These are phyloP conservation scores for Galeopsomyia nigrocyanea DNA, from an alignment of 2,888 invertebrate genomes.

Conservation along the genomic window DNA sequence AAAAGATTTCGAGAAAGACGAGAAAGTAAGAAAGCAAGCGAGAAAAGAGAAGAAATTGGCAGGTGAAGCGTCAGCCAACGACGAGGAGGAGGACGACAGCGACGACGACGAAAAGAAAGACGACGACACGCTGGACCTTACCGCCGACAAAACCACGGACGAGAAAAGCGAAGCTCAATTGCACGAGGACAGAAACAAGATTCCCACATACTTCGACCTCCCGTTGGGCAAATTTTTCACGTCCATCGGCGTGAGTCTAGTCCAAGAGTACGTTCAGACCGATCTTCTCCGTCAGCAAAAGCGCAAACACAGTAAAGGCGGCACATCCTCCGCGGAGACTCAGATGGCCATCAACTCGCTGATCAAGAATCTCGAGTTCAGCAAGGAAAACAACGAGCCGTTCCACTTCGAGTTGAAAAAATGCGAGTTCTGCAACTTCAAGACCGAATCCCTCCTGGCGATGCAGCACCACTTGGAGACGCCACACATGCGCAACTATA, in stretches of 20 bases:
- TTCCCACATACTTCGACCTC: constrained; percentile 85
- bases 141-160: constrained; percentile 51
- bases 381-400: constrained; percentile 87
- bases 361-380: constrained; percentile 86
- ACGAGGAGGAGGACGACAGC: constrained; percentile 66
- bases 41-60: constrained; percentile 65
- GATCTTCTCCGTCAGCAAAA: constrained; percentile 90
- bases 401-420: constrained; percentile 82
- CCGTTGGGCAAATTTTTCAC: constrained; percentile 92
- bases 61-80: constrained; percentile 60
- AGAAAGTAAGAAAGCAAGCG: constrained; percentile 63
- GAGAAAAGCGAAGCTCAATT: constrained; percentile 58
- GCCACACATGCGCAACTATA: constrained; percentile 90
- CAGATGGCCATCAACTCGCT: constrained; percentile 86
- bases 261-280: constrained; percentile 94
- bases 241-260: constrained; percentile 90
- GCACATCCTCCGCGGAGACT: constrained; percentile 77
- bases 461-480: constrained; percentile 91
- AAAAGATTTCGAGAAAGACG: constrained; percentile 74
- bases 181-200: constrained; percentile 67
- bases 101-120: constrained; percentile 62
- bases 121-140: constrained; percentile 57
- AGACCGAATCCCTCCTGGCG: constrained; percentile 86
- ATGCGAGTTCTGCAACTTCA: constrained; percentile 91
- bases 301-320: constrained; percentile 82